Percentiles rank a stretch among this genome's conserved stretches.
Conservation (phyloP, 1,140 invertebrate genomes). For the Nasonia vitripennis region DNA sequence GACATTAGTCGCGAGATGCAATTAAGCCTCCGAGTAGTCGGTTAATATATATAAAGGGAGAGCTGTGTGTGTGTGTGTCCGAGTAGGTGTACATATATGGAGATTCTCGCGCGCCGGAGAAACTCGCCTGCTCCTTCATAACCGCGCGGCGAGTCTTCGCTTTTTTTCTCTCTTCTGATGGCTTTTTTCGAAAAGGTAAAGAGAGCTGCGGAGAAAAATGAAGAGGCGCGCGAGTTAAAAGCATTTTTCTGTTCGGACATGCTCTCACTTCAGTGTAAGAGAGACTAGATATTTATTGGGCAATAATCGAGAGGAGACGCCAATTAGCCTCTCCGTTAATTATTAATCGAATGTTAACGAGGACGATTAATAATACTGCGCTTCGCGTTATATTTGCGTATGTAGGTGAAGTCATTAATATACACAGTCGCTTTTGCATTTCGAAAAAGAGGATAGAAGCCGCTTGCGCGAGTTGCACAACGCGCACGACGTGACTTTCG, state of each 20-base stretch:
- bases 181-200: background rate
- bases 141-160: background rate
- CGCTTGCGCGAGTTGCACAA: background rate
- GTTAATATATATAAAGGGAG: conserved; percentile 17
- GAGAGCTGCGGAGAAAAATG: background rate
- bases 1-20: conserved; percentile 26
- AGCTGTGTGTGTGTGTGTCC: background rate
- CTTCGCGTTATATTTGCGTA: background rate
- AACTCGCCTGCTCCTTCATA: conserved; percentile 20
- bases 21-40: background rate
- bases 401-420: background rate
- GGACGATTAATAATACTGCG: background rate
- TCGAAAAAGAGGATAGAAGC: too few relatives aligned
- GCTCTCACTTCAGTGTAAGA: background rate
- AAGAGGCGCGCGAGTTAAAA: conserved; percentile 34
- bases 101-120: conserved; percentile 33
- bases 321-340: background rate
- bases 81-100: conserved; percentile 30
- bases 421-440: background rate
- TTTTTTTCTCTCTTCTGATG: background rate
- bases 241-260: background rate
- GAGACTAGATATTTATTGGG: background rate
- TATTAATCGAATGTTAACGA: background rate
- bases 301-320: background rate
- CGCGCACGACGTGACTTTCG: background rate